Conservation (phyloP, 1,140 invertebrate genomes). For the Caenorhabditis latens region DNA sequence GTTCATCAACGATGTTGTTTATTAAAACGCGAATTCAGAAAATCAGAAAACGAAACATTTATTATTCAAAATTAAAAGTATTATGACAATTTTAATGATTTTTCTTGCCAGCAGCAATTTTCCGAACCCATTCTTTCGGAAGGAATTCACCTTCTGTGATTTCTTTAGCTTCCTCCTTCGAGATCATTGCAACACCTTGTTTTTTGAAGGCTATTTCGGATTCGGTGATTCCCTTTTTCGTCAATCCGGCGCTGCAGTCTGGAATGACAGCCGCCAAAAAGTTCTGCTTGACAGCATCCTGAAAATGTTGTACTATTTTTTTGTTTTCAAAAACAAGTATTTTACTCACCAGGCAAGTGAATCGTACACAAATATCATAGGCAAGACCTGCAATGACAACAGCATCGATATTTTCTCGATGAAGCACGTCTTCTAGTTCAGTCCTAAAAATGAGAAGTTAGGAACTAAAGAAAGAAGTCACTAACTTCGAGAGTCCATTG, state of each 20-base stretch:
- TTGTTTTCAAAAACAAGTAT: neutral
- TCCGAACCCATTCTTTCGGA: constrained; percentile 19
- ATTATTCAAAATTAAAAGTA: neutral
- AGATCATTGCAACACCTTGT: constrained; percentile 25
- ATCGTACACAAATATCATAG: constrained; percentile 91
- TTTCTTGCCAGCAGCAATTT: neutral
- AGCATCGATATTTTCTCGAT: constrained; percentile 87
- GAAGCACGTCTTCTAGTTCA: constrained; percentile 86
- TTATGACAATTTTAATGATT: neutral
- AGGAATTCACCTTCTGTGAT: neutral
- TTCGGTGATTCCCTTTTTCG: constrained; percentile 26
- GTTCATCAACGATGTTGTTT: neutral
- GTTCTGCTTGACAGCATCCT: constrained; percentile 41
- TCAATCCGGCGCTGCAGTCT: constrained; percentile 28
- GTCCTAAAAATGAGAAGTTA: constrained; percentile 86
- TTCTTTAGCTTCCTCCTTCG: constrained; percentile 16
- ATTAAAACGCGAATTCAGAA: neutral
- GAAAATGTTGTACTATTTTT: neutral
- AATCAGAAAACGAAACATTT: neutral
- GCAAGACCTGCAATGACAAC: constrained; percentile 95
- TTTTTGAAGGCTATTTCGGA: neutral
- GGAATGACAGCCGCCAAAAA: constrained; percentile 15
- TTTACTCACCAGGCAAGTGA: constrained; percentile 68
- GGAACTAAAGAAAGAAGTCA: neutral
- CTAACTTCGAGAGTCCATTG: constrained; percentile 79